phyloP scores from a whole-genome alignment of 2,888 invertebrate genomes.

The Orthosia incerta region DNA sequence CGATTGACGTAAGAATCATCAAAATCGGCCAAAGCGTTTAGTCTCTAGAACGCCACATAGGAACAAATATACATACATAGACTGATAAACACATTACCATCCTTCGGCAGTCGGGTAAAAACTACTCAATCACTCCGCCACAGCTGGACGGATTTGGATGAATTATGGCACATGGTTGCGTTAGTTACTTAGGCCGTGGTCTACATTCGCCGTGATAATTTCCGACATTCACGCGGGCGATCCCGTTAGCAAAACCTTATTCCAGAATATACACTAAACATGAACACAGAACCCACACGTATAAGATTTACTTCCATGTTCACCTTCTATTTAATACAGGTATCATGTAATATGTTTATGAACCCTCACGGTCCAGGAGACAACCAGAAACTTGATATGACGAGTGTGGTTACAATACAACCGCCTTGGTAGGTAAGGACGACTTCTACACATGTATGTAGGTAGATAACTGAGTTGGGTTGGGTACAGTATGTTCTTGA shows the following conservation, averaged over 20 bases:
- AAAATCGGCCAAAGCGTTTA: no score
- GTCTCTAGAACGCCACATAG: no score
- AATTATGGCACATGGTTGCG: neutral
- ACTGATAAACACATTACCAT: no score
- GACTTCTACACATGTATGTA: constrained; percentile 20
- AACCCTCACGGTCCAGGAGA: constrained; percentile 64
- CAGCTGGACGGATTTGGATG: neutral
- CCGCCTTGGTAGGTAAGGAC: constrained; percentile 63
- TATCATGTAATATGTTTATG: constrained; percentile 47
- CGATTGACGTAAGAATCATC: no score
- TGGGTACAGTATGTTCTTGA: neutral
- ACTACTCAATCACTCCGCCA: neutral
- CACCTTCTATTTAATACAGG: constrained; percentile 29
- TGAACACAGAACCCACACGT: constrained; percentile 15
- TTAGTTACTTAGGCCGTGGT: no score
- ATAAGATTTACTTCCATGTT: constrained; percentile 21
- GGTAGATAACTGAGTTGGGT: neutral
- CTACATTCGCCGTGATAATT: neutral
- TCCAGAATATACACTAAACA: neutral
- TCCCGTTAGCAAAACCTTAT: neutral
- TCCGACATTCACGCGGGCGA: neutral
- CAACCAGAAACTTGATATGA: constrained; percentile 63
- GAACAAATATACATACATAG: no score
- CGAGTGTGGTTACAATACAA: constrained; percentile 71
- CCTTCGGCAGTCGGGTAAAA: no score